Evolutionary conservation across 2,888 invertebrate species (phyloP), one percentile per base, ranked within the genome.

Genomic region (Platycnemis pennipes): DNA sequence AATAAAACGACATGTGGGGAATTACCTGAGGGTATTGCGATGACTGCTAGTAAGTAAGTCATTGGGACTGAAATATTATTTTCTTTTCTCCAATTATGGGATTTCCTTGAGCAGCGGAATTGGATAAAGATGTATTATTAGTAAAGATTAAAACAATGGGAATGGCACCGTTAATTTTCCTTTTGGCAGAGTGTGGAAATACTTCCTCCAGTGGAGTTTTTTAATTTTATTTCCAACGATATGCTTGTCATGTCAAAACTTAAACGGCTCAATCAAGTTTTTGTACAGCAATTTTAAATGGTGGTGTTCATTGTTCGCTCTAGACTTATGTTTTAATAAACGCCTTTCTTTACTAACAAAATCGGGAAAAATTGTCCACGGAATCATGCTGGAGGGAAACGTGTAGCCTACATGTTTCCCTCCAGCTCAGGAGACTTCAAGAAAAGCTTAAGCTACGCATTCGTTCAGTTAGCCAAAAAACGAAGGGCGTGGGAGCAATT

Each of bases 21-120:
- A 37, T 77, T 31, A 31, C 37, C 8, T 77, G 11, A 37, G 37
- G 37, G 77, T 2, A 37, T 77, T 37, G 37, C 13, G 77, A 77
- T 77, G 77, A 77, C 77, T 77, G 37, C 77, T 77, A 37, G 77
- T 37, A 37, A 77, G 77, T 77, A 37, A 77, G 77, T 77, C 77
- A 13, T 77, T 37, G 31, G n/a, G 13, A 77, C 37, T 77, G 77
- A 77, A 77, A 77, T 77, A 77, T 77, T 77, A 37, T 77, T 77
- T 37, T 37, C 31, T 77, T 2, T 77, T 77, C 63, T 37, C 77
- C 11, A 77, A 77, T 37, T 77, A 37, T 37, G 37, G 37, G 77
- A 77, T 37, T 77, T 37, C 8, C 3, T 37, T 31, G 11, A 11
- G 13, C 77, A 37, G 37, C 8, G 37, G n/a, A 63, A 26, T 11